phyloP scores from a whole-genome alignment of 2,888 invertebrate genomes.

The Beris chalybata region DNA sequence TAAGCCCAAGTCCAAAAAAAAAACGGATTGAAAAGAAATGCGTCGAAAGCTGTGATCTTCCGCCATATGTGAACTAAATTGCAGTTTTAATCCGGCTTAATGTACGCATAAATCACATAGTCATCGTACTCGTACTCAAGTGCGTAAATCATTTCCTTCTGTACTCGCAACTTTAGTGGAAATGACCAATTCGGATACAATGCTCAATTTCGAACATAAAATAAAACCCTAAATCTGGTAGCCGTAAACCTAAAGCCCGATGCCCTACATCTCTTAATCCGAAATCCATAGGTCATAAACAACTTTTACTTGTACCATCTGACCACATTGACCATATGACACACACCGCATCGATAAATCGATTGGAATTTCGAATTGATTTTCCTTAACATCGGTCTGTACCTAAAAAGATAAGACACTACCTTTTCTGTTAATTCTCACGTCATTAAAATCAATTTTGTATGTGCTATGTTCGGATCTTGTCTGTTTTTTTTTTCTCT shows the following conservation, averaged over 20 bases:
- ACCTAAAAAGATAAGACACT: not conserved
- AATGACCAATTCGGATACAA: too few species aligned
- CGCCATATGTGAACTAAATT: not conserved
- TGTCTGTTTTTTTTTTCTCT: not conserved
- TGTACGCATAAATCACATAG: not conserved
- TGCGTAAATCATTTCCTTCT: slow-evolving; percentile 8
- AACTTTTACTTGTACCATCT: too few species aligned
- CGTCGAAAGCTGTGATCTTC: not conserved
- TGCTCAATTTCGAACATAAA: too few species aligned
- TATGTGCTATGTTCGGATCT: not conserved
- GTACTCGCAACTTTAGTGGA: not conserved
- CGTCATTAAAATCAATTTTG: slow-evolving; percentile 9
- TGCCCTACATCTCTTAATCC: too few species aligned
- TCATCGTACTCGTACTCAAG: slow-evolving; percentile 1
- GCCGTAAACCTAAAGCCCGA: too few species aligned
- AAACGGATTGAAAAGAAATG: not conserved
- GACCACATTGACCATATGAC: too few species aligned
- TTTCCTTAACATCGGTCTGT: not conserved
- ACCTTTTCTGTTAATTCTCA: not conserved
- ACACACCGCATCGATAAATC: too few species aligned
- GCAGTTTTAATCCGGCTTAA: not conserved
- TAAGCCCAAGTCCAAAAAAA: not conserved
- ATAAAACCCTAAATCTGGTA: too few species aligned
- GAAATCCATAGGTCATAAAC: too few species aligned
- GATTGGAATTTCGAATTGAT: not conserved